Evolutionary conservation across 2,797 vertebrate genomes (phyloP), one percentile per base, ranked within the genome.

Genomic region (Alca torda): DNA sequence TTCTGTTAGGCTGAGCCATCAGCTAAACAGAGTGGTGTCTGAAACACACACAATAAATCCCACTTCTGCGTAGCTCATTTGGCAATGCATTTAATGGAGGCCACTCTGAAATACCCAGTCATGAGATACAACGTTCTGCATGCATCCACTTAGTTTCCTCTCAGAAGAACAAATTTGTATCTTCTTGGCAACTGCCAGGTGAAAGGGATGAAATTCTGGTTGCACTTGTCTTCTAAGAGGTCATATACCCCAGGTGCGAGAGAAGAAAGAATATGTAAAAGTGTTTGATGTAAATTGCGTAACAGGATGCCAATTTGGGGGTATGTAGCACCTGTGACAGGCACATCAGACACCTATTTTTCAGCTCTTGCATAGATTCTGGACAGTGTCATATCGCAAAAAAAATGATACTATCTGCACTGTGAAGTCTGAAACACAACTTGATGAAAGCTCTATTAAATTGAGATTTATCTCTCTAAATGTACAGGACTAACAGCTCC

Each of bases 401-500:
- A 48, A 48, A 48, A 93, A 84, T n/a, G 3, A 46, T 76, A 70
- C 51, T 69, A 56, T 68, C 59, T 73, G 18, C 50, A 75, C 31
- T 51, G 28, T n/a, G 45, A 87, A 61, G 35, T 45, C 33, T 90
- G 65, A 77, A 89, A 51, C 13, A 81, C n/a, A 64, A n/a, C 24
- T 65, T 20, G 18, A 73, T 68, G 60, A 74, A 95, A 88, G n/a
- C 41, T 68, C 20, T 37, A 7, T 43, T 79, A 82, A 73, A 84
- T 33, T 77, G 45, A 51, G 33, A 37, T 87, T 89, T 81, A 6
- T 54, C 35, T 84, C 54, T 57, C n/a, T 50, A 72, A 77, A 92
- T 7, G 8, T 78, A 43, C 48, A 93, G 25, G 46, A 50, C 50
- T 84, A 91, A 81, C 26, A 95, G 88, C 96, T 96, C 83, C 89